Evolutionary conservation across 2,888 invertebrate genomes (phyloP).

Genomic region (Schizaphis graminum): DNA sequence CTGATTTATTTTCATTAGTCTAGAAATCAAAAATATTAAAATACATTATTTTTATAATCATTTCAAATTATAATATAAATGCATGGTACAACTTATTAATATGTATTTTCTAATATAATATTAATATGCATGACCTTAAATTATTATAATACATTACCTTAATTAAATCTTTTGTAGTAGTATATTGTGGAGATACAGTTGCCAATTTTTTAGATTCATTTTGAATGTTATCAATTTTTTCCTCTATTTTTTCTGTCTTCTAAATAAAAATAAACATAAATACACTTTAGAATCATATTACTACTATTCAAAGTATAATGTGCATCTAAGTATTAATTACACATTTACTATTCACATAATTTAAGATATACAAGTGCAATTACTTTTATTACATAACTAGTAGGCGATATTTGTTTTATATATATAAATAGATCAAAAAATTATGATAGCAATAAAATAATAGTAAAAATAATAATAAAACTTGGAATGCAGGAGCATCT

Average conservation of each 20-base stretch:
- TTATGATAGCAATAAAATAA: not conserved
- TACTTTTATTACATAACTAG: not conserved
- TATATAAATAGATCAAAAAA: not conserved
- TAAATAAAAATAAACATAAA: not conserved
- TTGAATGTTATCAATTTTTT: not conserved
- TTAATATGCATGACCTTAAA: not conserved
- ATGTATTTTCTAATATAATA: not conserved
- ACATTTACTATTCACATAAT: not conserved
- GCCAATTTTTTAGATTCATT: not conserved
- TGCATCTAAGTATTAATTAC: not conserved
- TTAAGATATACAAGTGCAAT: not conserved
- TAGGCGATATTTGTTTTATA: not conserved
- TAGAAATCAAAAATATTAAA: not conserved
- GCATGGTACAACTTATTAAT: not conserved
- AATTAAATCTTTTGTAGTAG: not conserved
- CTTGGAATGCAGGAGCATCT: not conserved
- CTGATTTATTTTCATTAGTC: not conserved
- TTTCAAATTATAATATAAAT: not conserved
- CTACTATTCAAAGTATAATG: not conserved
- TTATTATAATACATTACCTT: not conserved
- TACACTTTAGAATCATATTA: not conserved
- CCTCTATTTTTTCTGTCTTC: not conserved
- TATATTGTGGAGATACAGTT: not conserved
- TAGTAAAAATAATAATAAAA: not conserved
- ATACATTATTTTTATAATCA: not conserved